These are phyloP conservation scores for Myotis vivesi DNA, from an alignment of 2,797 vertebrate species.

Conservation along the genomic window DNA sequence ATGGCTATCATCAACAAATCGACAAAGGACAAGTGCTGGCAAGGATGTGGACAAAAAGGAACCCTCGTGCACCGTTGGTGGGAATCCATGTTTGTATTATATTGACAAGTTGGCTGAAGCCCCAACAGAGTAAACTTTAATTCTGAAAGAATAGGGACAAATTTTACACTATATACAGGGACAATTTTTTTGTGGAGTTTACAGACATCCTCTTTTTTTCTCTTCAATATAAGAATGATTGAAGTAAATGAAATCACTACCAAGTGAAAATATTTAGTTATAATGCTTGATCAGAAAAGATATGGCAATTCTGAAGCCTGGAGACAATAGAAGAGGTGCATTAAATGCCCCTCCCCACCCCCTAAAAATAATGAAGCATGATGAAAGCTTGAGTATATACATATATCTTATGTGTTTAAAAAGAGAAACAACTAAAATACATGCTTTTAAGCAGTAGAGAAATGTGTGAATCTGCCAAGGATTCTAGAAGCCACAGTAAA, in stretches of 20 bases:
- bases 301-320: neutral
- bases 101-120: neutral
- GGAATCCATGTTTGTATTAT: neutral
- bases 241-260: neutral
- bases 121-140: neutral
- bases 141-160: neutral
- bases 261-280: neutral
- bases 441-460: neutral
- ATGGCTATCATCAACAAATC: too few relatives aligned
- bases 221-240: neutral
- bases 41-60: too few relatives aligned
- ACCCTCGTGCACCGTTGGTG: too few relatives aligned
- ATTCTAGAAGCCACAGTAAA: constrained; percentile 46
- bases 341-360: neutral
- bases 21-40: too few relatives aligned
- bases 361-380: neutral
- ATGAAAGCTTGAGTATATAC: neutral
- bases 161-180: neutral
- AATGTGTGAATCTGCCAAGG: constrained; percentile 30
- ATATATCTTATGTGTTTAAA: neutral
- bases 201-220: neutral
- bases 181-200: neutral
- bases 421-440: neutral
- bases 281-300: neutral
- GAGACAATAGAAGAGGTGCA: neutral